Percentiles rank a stretch among this genome's conserved stretches.
phyloP scores from a whole-genome alignment of 1,140 invertebrate genomes.

The Hycleus phaleratus region DNA sequence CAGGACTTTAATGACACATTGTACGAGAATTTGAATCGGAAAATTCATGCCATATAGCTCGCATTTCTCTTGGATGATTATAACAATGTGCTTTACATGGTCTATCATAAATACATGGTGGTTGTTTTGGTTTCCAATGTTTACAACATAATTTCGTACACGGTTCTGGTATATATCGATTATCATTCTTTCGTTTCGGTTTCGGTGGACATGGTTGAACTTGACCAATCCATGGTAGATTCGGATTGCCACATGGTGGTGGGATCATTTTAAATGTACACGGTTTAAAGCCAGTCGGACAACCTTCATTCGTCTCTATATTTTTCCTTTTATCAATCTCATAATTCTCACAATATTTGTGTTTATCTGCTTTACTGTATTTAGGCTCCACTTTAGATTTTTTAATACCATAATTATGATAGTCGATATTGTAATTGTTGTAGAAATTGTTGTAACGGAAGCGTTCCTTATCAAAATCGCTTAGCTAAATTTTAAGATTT shows the following conservation, averaged over 20 bases:
- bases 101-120: conserved; percentile 34
- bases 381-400: not conserved
- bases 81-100: conserved; percentile 36
- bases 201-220: conserved; percentile 33
- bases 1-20: conserved; percentile 62
- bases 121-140: conserved; percentile 35
- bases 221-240: conserved; percentile 29
- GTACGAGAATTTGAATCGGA: not conserved
- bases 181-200: conserved; percentile 16
- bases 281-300: conserved; percentile 32
- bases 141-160: conserved; percentile 34
- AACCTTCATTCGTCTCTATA: conserved; percentile 3
- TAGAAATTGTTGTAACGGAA: conserved; percentile 14
- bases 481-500: too few relatives aligned
- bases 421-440: conserved; percentile 16
- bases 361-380: not conserved
- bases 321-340: conserved; percentile 5
- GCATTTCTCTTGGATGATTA: conserved; percentile 28
- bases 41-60: not conserved
- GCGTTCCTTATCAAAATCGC: not conserved
- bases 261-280: conserved; percentile 32
- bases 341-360: conserved; percentile 14
- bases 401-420: not conserved
- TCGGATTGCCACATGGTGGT: conserved; percentile 28
- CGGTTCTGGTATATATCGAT: conserved; percentile 15